Conservation (phyloP, 2,797 vertebrate genomes). For the Alauda arvensis region DNA sequence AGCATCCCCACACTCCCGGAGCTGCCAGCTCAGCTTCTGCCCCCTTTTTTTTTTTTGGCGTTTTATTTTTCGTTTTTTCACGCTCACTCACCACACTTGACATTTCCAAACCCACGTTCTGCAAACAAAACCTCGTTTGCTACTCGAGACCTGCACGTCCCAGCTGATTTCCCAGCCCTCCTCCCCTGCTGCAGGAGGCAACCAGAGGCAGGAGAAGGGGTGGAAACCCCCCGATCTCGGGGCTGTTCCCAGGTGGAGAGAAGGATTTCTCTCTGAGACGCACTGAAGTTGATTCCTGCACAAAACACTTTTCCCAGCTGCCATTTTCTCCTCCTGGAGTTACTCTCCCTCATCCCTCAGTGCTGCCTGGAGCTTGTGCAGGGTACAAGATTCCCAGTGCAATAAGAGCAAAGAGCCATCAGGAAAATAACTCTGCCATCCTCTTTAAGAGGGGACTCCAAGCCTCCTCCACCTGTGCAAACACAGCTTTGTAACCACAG, state of each 20-base stretch:
- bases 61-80: background rate
- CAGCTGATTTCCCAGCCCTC: background rate
- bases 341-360: constrained; percentile 1
- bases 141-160: background rate
- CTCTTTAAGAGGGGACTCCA: background rate
- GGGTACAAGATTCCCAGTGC: constrained; percentile 1
- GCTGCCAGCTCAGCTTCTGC: background rate
- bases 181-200: background rate
- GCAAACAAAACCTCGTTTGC: constrained; percentile 2
- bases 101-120: background rate
- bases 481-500: background rate
- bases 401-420: constrained; percentile 25
- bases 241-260: background rate
- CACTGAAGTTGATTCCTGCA: background rate
- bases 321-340: background rate
- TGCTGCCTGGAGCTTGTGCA: background rate
- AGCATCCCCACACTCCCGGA: background rate
- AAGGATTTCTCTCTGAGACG: background rate
- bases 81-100: background rate
- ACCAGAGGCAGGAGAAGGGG: background rate
- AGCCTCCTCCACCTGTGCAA: background rate
- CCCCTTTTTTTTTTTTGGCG: background rate
- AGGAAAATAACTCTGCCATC: constrained; percentile 37
- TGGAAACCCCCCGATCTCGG: background rate
- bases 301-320: background rate